Conservation (phyloP, 2,888 invertebrate genomes). For the Cantharis flavilabris region DNA sequence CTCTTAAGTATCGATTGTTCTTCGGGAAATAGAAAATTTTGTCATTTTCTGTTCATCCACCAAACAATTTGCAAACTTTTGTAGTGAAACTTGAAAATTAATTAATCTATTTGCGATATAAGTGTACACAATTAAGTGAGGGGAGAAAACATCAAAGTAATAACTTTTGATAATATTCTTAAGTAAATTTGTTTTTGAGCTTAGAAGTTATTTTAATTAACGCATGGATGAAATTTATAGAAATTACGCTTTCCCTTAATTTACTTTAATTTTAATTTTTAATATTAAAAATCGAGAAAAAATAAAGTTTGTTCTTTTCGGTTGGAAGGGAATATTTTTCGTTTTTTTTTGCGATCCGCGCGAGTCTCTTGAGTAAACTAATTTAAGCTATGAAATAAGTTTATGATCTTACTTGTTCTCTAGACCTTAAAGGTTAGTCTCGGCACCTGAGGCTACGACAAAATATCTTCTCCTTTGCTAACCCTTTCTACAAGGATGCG, state of each 20-base stretch:
- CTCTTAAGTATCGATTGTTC: not conserved
- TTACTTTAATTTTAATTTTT: not conserved
- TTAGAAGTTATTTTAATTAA: not conserved
- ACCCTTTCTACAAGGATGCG: conserved; percentile 6
- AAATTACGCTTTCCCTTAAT: not conserved
- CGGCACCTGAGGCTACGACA: conserved; percentile 21
- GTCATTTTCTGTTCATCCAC: not conserved
- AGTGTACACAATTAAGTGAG: not conserved
- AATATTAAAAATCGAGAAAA: not conserved
- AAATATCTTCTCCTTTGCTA: conserved; percentile 11
- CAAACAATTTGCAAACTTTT: not conserved
- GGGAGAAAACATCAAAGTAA: not conserved
- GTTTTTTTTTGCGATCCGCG: not conserved
- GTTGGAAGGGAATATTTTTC: not conserved
- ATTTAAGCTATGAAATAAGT: conserved; percentile 16
- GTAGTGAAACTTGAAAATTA: not conserved
- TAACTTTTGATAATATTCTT: not conserved
- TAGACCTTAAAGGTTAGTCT: conserved; percentile 16
- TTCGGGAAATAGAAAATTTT: not conserved
- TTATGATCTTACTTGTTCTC: conserved; percentile 11
- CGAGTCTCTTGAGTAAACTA: conserved; percentile 1
- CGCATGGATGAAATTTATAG: not conserved
- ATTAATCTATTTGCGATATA: not conserved
- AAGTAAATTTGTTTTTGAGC: not conserved
- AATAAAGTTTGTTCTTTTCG: not conserved